phyloP scores from a whole-genome alignment of 1,140 invertebrate genomes.

The Agrypnia vestita region DNA sequence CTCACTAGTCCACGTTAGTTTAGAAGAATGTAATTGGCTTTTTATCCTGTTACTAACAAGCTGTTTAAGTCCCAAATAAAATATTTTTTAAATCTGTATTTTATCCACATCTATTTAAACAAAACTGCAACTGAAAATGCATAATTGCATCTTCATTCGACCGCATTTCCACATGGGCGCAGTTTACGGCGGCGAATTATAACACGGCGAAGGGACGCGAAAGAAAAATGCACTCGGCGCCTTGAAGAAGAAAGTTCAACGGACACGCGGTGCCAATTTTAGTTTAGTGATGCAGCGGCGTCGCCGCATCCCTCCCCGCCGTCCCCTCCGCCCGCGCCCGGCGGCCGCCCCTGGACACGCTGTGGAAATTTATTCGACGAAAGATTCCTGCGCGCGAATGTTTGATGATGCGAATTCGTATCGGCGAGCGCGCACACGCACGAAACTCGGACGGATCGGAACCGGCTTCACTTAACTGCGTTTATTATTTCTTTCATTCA shows the following conservation, averaged over 20 bases:
- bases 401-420: constrained; percentile 39
- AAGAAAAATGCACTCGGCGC: constrained; percentile 41
- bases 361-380: constrained; percentile 49
- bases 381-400: constrained; percentile 56
- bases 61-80: too few relatives aligned
- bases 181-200: too few relatives aligned
- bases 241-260: constrained; percentile 59
- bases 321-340: background rate
- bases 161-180: background rate
- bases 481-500: constrained; percentile 17
- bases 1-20: too few relatives aligned
- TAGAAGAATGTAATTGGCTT: too few relatives aligned
- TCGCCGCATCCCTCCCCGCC: constrained; percentile 11
- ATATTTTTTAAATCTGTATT: too few relatives aligned
- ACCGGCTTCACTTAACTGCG: background rate
- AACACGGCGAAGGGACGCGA: background rate
- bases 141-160: background rate
- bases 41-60: too few relatives aligned
- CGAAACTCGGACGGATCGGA: constrained; percentile 2
- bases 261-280: constrained; percentile 61
- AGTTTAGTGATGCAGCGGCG: constrained; percentile 56
- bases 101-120: too few relatives aligned
- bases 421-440: constrained; percentile 11
- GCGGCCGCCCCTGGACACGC: background rate
- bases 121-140: too few relatives aligned